A percentile compares a stretch with the other conserved stretches of the same genome.
Evolutionary conservation across 1,140 invertebrate species (phyloP).

Genomic region (Papilio glaucus): DNA sequence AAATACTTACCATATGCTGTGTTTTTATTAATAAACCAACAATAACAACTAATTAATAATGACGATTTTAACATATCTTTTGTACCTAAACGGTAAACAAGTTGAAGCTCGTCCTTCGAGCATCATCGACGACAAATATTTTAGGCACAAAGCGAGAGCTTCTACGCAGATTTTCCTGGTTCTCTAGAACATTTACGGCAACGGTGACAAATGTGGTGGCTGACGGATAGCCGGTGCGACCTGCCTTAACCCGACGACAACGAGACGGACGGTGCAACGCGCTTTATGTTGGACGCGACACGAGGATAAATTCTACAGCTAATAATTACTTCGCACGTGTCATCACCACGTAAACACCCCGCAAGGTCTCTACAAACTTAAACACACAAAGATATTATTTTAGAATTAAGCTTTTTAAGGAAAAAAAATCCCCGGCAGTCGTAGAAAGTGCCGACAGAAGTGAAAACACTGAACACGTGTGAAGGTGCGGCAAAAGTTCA

Average conservation of each 20-base stretch:
- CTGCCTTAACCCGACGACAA: conserved; percentile 44
- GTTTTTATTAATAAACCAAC: not conserved
- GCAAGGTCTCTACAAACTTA: conserved; percentile 46
- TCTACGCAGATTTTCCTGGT: conserved; percentile 14
- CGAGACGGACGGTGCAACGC: conserved; percentile 42
- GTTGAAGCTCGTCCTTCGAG: not conserved
- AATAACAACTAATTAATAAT: no score
- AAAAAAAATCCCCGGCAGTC: no score
- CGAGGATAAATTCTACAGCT: conserved; percentile 51
- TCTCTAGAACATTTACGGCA: conserved; percentile 27
- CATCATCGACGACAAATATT: conserved; percentile 22
- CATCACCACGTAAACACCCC: conserved; percentile 42
- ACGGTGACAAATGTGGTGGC: conserved; percentile 47
- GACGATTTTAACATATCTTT: conserved; percentile 1
- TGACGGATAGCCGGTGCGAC: conserved; percentile 41
- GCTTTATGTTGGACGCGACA: conserved; percentile 47
- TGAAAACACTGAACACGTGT: no score
- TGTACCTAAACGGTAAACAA: not conserved
- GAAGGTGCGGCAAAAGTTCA: no score
- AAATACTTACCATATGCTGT: no score
- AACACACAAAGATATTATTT: conserved; percentile 55
- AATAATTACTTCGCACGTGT: conserved; percentile 54
- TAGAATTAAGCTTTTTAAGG: not conserved
- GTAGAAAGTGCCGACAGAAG: no score
- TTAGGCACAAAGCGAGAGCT: conserved; percentile 20